A percentile compares a stretch with the other conserved stretches of the same genome.
Evolutionary conservation across 2,888 invertebrate genomes (phyloP).

Genomic region (Agriopis leucophaearia): DNA sequence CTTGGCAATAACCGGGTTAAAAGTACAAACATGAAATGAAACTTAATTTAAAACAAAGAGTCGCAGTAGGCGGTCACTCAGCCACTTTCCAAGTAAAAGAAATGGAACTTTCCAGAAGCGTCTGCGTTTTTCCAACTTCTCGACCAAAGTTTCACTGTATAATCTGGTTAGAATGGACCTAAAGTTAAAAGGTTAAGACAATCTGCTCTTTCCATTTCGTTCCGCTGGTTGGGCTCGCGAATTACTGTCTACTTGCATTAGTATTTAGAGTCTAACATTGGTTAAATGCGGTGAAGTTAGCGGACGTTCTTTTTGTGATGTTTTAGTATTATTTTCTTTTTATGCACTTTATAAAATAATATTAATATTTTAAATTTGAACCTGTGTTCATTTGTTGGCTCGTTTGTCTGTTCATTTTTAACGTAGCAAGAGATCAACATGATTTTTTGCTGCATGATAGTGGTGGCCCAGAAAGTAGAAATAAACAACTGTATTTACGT

Average conservation of each 20-base stretch:
- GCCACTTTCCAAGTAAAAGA: slow-evolving; percentile 43
- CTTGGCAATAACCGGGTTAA: slow-evolving; percentile 7
- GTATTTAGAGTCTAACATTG: slow-evolving; percentile 29
- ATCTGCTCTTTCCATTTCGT: slow-evolving; percentile 46
- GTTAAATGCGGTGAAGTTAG: slow-evolving; percentile 11
- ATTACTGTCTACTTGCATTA: slow-evolving; percentile 42
- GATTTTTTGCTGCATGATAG: no score
- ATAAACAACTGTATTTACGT: no score
- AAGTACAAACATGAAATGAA: slow-evolving; percentile 23
- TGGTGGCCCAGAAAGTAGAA: no score
- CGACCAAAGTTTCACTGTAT: slow-evolving; percentile 51
- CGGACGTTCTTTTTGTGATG: not conserved
- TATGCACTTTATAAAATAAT: no score
- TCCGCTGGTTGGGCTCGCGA: slow-evolving; percentile 48
- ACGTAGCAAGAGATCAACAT: no score
- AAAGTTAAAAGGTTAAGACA: slow-evolving; percentile 55
- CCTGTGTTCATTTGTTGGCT: no score
- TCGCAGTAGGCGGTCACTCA: slow-evolving; percentile 38
- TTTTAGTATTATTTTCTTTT: not conserved
- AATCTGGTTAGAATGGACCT: slow-evolving; percentile 52
- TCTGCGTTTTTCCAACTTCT: slow-evolving; percentile 46
- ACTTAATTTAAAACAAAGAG: slow-evolving; percentile 41
- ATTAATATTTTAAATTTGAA: no score
- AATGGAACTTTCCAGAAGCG: slow-evolving; percentile 37
- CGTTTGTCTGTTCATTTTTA: no score